These are phyloP conservation scores for Ophiodon elongatus DNA, from an alignment of 2,113 vertebrate genomes.

Conservation along the genomic window DNA sequence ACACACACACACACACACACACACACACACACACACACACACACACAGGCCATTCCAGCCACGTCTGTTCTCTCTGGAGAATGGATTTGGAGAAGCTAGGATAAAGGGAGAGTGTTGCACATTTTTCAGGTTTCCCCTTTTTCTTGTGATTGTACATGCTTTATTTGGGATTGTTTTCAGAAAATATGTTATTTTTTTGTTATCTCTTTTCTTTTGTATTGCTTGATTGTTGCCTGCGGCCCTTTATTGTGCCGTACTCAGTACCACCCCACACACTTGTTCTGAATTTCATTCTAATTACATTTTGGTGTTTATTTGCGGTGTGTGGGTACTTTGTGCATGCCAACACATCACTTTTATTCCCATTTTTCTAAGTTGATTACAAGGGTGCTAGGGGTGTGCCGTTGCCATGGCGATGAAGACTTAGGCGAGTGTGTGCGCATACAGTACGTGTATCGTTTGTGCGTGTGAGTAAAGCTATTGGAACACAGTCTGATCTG, in stretches of 20 bases:
- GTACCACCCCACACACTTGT: not conserved
- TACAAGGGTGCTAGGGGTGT: slow-evolving; percentile 57
- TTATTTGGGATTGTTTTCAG: not conserved
- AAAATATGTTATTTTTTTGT: not conserved
- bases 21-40: slow-evolving; percentile 20
- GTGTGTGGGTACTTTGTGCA: not conserved
- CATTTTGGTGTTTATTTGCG: slow-evolving; percentile 21
- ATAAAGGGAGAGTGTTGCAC: not conserved
- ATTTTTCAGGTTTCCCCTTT: not conserved
- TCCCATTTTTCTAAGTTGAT: slow-evolving; percentile 68
- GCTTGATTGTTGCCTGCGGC: slow-evolving; percentile 5
- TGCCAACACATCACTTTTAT: slow-evolving; percentile 51
- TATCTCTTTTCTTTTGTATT: not conserved
- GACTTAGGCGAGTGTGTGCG: slow-evolving; percentile 37
- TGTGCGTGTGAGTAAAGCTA: slow-evolving; percentile 26
- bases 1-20: slow-evolving; percentile 19
- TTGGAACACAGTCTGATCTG: slow-evolving; percentile 42
- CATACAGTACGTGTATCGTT: slow-evolving; percentile 13
- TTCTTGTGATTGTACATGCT: not conserved
- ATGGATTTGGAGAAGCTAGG: not conserved
- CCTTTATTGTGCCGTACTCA: slow-evolving; percentile 8
- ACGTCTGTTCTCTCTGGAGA: slow-evolving; percentile 20
- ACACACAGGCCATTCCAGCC: slow-evolving; percentile 38
- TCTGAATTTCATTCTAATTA: slow-evolving; percentile 45
- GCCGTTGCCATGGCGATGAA: slow-evolving; percentile 61